Base-by-base conservation (phyloP, 2,888 invertebrate species). In the Drosophila multiciliata region DNA sequence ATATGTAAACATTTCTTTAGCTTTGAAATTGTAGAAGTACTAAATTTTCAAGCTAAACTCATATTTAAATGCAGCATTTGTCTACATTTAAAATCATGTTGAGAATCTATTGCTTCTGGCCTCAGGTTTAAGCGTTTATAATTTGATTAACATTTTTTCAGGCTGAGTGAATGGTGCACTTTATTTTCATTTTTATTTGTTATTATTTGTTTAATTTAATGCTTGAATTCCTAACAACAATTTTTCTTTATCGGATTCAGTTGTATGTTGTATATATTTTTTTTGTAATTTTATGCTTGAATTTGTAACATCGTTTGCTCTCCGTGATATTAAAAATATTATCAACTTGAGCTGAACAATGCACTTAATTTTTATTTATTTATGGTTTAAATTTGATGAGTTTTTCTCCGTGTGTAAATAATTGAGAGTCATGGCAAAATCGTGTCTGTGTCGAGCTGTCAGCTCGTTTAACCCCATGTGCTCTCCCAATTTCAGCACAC, bases 401-500 rank as follows among this genome's bases (percentile, higher is more conserved):
- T 15, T 12, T 55, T 55, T 26, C n/a, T 17, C 1, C 3, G 4
- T 8, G 26, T 36, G 61, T 54, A 49, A 15, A 50, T 52, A 26
- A 54, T 26, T 54, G 57, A 67, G 64, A 66, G 59, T 70, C 74
- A 79, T 79, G 76, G 73, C 80, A 63, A 68, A 66, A 63, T 71
- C 76, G 60, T 73, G 67, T 57, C 53, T 64, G 69, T 71, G 64
- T 64, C 58, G 61, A 50, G 50, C 59, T 52, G 68, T 48, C 68
- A 67, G 68, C 67, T 64, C 75, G 71, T 69, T 82, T 81, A 82
- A 84, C 82, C 66, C 82, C 75, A 78, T 73, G 84, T 89, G 78
- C 55, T 54, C 55, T 35, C 61, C 55, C 42, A 55, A 54, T 23
- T 42, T 17, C 33, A 59, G n/a, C 68, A 45, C 55, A 50, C 58